Evolutionary conservation across 2,113 vertebrate genomes (phyloP).

Genomic region (Phodopus roborovskii): DNA sequence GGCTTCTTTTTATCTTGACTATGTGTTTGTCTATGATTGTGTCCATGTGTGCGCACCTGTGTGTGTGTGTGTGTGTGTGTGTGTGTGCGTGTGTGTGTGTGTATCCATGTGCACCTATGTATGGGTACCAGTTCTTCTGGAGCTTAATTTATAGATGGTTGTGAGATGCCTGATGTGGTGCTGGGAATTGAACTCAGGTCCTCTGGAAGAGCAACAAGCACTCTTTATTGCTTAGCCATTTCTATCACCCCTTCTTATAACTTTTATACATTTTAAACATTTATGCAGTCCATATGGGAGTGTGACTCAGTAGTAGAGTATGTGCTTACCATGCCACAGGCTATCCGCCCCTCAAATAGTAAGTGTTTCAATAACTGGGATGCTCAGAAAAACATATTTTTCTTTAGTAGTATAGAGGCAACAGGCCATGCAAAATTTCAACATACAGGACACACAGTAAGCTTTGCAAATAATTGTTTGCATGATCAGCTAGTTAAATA

Average conservation of each 20-base stretch:
- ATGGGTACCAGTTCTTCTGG: not conserved
- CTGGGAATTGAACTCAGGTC: not conserved
- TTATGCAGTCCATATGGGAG: not conserved
- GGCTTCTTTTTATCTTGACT: not conserved
- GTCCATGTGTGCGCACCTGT: too few species aligned
- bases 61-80: not conserved
- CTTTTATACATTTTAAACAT: not conserved
- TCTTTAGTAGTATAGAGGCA: not conserved
- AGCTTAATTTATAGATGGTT: not conserved
- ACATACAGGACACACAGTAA: not conserved
- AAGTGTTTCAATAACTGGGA: conserved; percentile 37
- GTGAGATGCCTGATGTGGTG: not conserved
- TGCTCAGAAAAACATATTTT: not conserved
- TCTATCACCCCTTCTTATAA: not conserved
- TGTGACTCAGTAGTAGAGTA: not conserved
- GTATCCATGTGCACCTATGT: not conserved
- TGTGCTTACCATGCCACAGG: not conserved
- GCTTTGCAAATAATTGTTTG: not conserved
- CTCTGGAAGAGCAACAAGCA: not conserved
- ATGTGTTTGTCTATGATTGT: not conserved
- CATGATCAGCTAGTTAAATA: not conserved
- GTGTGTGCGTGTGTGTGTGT: not conserved
- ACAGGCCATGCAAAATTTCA: not conserved
- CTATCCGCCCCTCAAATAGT: not conserved
- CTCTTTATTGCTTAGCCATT: not conserved